Base-by-base conservation (phyloP, 2,113 vertebrate species). In the Polypterus bichir region DNA sequence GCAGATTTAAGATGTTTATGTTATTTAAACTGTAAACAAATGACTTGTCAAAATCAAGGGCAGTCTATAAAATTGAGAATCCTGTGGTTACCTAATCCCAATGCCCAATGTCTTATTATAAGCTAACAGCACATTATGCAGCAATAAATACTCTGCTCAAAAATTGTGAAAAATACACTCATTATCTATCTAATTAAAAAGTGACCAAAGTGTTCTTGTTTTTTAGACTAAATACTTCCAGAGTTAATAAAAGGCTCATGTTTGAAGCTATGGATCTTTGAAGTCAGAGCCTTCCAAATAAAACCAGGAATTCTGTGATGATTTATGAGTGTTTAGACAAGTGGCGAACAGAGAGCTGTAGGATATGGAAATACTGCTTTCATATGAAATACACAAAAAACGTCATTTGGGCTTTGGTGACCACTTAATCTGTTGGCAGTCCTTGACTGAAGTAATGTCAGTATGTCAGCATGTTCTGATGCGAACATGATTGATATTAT, bases 321-420 rank as follows among this genome's bases (percentile, higher is more conserved):
- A 93, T 92, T 90, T 90, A 91, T 77, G 72, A 74, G 75, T 93
- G 83, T 92, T 92, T 93, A 79, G 83, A 91, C 91, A 93, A 91
- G 87, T 88, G 89, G 85, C 1, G 75, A 88, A 76, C 84, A 85
- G 86, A 83, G 77, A 64, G 58, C 74, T 73, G 70, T 69, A 68
- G 70, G 78, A 77, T 76, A 73, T 78, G 71, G 72, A 81, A 82
- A 79, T 78, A 64, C 59, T 71, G 76, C 64, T 71, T 84, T 77
- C 74, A 77, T 74, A 66, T 71, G 70, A 80, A 82, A 77, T 70
- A 70, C 70, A 73, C 65, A 71, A 65, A 74, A 61, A 68, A 78
- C 68, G 46, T 79, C 68, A 76, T 70, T 64, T 64, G 55, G 76
- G 64, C 71, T 78, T 82, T 62, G 58, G 73, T 73, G 74, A 69